Conservation (phyloP, 2,797 vertebrate species). For the Myiotriccus ornatus region DNA sequence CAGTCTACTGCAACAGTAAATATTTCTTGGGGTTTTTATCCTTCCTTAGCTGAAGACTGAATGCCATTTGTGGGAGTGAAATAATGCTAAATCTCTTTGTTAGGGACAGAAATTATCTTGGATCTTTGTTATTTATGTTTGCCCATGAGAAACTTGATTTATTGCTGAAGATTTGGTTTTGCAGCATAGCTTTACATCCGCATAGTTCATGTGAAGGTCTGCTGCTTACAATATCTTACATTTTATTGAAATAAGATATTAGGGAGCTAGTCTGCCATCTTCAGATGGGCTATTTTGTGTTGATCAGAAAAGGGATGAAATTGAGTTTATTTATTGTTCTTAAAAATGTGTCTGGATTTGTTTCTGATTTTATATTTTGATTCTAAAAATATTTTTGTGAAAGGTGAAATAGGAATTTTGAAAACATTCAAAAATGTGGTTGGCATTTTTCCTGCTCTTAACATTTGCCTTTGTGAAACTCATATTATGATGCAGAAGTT, state of each 20-base stretch:
- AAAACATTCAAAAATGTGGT: neutral
- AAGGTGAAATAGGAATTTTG: neutral
- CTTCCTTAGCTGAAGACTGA: neutral
- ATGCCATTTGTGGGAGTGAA: neutral
- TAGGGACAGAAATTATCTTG: neutral
- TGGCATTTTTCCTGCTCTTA: neutral
- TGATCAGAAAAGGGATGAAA: neutral
- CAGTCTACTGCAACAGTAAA: neutral
- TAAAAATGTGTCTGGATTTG: neutral
- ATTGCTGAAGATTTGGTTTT: neutral
- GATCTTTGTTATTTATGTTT: neutral
- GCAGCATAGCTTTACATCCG: neutral
- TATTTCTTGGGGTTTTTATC: neutral
- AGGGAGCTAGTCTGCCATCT: neutral
- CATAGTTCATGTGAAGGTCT: neutral
- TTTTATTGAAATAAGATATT: neutral
- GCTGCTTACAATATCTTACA: accelerated
- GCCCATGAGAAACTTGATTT: neutral
- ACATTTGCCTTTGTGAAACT: neutral
- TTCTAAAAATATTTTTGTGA: neutral
- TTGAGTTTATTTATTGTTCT: neutral
- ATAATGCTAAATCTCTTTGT: neutral
- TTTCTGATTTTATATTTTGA: neutral
- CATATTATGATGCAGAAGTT: neutral
- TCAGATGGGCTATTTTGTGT: neutral